Conservation (phyloP, 1,140 invertebrate genomes). For the Leptopilina clavipes region DNA sequence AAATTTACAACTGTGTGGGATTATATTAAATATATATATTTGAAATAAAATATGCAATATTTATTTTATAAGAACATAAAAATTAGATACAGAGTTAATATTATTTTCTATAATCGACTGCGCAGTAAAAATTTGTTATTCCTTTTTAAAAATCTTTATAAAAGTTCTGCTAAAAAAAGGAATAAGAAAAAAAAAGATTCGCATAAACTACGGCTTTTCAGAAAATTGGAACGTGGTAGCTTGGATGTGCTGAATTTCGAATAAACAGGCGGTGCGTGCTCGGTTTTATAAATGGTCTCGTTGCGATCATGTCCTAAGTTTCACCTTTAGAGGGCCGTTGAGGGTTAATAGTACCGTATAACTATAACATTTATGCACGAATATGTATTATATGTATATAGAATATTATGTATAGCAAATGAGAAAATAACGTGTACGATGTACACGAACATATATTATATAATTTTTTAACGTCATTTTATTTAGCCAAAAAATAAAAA, state of each 20-base stretch:
- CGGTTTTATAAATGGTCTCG: conserved; percentile 48
- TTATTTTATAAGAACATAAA: no score
- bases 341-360: conserved; percentile 14
- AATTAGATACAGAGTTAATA: no score
- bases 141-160: conserved; percentile 37
- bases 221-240: conserved; percentile 45
- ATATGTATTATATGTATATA: neutral
- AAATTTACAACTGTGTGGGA: no score
- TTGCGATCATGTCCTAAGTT: conserved; percentile 47
- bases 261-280: conserved; percentile 54
- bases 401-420: neutral
- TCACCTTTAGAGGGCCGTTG: conserved; percentile 38
- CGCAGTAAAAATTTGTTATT: conserved; percentile 31
- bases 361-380: conserved; percentile 10
- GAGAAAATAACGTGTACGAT: neutral
- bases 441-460: neutral
- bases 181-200: conserved; percentile 31
- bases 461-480: neutral
- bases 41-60: no score
- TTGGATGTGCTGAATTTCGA: conserved; percentile 50
- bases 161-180: conserved; percentile 44
- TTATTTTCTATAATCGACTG: conserved; percentile 33
- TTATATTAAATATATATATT: no score
- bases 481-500: no score
- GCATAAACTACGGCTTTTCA: conserved; percentile 47